These are phyloP conservation scores for Cydia pomonella DNA, from an alignment of 1,140 invertebrate genomes.

Conservation along the genomic window DNA sequence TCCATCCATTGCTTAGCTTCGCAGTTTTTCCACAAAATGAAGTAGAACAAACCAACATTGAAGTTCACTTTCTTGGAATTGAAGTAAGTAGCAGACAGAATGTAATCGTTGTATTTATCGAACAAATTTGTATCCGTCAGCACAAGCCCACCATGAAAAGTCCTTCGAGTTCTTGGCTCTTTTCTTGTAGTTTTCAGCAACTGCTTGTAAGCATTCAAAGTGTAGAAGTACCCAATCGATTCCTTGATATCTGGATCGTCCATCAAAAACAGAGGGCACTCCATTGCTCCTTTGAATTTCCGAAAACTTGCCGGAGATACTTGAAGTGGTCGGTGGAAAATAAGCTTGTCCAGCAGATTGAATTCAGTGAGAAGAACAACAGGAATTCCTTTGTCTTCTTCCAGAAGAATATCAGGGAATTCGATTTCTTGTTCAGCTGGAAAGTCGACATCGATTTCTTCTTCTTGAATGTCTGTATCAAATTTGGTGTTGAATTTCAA, in stretches of 20 bases:
- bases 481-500: constrained; percentile 45
- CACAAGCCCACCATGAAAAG: constrained; percentile 45
- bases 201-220: constrained; percentile 50
- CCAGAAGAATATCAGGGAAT: constrained; percentile 48
- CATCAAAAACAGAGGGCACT: constrained; percentile 49
- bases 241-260: constrained; percentile 44
- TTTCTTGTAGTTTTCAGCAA: constrained; percentile 38
- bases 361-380: constrained; percentile 44
- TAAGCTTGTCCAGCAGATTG: constrained; percentile 47
- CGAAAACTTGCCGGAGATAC: constrained; percentile 43
- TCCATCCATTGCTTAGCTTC: constrained; percentile 55
- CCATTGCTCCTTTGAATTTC: constrained; percentile 48
- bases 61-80: constrained; percentile 45
- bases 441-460: constrained; percentile 45
- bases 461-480: constrained; percentile 37
- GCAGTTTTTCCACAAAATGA: constrained; percentile 49
- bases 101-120: constrained; percentile 51
- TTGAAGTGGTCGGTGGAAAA: constrained; percentile 39
- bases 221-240: constrained; percentile 52
- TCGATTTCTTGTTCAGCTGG: constrained; percentile 46
- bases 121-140: constrained; percentile 42
- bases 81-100: constrained; percentile 49
- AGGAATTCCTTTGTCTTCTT: constrained; percentile 49
- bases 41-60: constrained; percentile 51
- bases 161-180: constrained; percentile 43